Evolutionary conservation across 2,797 vertebrate species (phyloP), one percentile per base, ranked within the genome.

Genomic region (Ptychobarbus kaznakovi): DNA sequence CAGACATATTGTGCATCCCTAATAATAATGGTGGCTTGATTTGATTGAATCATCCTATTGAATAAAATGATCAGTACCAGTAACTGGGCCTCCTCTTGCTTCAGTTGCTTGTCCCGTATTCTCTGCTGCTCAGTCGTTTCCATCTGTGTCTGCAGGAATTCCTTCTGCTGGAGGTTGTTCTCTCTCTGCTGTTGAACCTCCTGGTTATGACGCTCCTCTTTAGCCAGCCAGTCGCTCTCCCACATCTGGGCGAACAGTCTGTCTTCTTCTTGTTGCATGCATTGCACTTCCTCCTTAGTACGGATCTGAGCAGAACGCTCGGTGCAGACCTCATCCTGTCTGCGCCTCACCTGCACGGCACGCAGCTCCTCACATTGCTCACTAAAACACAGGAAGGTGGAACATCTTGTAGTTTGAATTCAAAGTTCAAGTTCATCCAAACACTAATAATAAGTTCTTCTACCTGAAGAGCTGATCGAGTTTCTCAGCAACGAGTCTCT

Each of bases 381-480:
- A 85, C 96, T 96, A 85, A 35, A 82, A 86, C 68, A 66, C 7
- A 51, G 38, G 6, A 74, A 12, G 22, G 56, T 68, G 18, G 5
- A 82, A 44, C n/a, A 75, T 35, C 8, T 1, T 18, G 2, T 25
- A 68, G 49, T 53, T 40, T 32, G 56, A 20, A 63, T 78, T 78
- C 18, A 35, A 51, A 68, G 6, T 66, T 38, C 11, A 68, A n/a
- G 16, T 35, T 49, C 10, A 1, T n/a, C 18, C 18, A 66, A 11
- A 3, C 35, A 81, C 46, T 69, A 40, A 69, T 81, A 15, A 81
- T 11, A 56, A 5, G 0, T 0, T 16, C 1, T 53, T 69, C 5
- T 95, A 99, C 97, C 96, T 97, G 94, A 98, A 97, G 15, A 95
- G 96, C 84, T 96, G 97, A 0, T 98, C 97, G 87, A 94, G 89